A percentile compares a stretch with the other conserved stretches of the same genome.
phyloP scores from a whole-genome alignment of 2,888 invertebrate species.

The Hirtodrosophila confusa region DNA sequence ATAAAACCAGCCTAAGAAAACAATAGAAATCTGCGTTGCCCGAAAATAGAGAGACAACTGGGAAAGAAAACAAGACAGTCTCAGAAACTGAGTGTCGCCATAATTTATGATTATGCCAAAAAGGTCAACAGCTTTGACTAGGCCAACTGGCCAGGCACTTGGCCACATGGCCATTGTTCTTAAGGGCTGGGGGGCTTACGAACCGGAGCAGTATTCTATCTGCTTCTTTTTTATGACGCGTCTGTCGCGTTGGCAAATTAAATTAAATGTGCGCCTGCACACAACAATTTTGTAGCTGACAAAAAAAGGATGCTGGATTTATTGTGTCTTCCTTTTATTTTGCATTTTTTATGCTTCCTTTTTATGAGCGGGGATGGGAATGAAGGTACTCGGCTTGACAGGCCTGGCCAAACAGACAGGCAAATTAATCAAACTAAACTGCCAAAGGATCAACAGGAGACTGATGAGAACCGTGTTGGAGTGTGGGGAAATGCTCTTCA shows the following conservation, averaged over 20 bases:
- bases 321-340: conserved; percentile 20
- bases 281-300: conserved; percentile 30
- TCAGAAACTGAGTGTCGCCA: conserved; percentile 61
- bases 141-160: conserved; percentile 15
- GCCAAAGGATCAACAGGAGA: conserved; percentile 66
- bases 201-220: not conserved
- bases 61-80: conserved; percentile 6
- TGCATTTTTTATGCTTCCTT: conserved; percentile 46
- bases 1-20: conserved; percentile 14
- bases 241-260: conserved; percentile 64
- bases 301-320: conserved; percentile 60
- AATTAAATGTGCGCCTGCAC: conserved; percentile 66
- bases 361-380: conserved; percentile 30
- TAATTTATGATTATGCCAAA: conserved; percentile 77
- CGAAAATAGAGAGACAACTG: conserved; percentile 28
- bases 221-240: conserved; percentile 58
- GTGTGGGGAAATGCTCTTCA: conserved; percentile 40
- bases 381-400: conserved; percentile 19
- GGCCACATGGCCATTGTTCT: conserved; percentile 22
- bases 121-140: conserved; percentile 70
- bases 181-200: not conserved
- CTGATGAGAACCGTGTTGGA: conserved; percentile 30
- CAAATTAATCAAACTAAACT: conserved; percentile 78
- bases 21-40: conserved; percentile 34
- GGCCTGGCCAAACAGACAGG: conserved; percentile 52